Evolutionary conservation across 1,140 invertebrate genomes (phyloP), one percentile per base, ranked within the genome.

Genomic region (Nephila pilipes): DNA sequence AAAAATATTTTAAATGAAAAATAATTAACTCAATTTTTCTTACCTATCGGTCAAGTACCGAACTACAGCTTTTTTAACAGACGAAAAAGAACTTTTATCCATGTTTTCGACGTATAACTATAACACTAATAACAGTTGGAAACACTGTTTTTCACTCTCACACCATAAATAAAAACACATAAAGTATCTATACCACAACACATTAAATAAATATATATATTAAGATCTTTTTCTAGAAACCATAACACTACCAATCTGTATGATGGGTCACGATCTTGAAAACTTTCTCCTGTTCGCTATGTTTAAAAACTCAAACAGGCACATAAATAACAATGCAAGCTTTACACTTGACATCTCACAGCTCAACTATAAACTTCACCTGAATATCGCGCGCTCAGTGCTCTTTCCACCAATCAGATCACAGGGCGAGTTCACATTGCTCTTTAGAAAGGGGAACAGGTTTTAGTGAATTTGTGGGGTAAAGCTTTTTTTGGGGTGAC

Each of bases 41-140:
- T 65, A 65, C 63, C 63, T 65, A 65, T 65, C 63, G 12, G 22
- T n/a, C 63, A 65, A 65, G 22, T 65, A 65, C 5, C 63, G 63
- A 65, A 65, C 63, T 18, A 65, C 63, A 65, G 63, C 63, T 65
- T 25, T n/a, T 65, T 65, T 65, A 10, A 65, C 63, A 0, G 63
- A 65, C 6, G 63, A 65, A 65, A 65, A 65, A 4, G 63, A 65
- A 65, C n/a, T 65, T 65, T 65, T 65, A n/a, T 65, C 63, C 63
- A 65, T 65, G n/a, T 65, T 65, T 65, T 25, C 18, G 5, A 65
- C 63, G 25, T 6, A 46, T 46, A 46, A 46, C 46, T 46, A 46
- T 46, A 46, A 10, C 46, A 46, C 12, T 46, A 46, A 46, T 46
- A 46, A 2, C 16, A 58, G 18, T 18, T 5, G 57, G 16, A 5